Percentiles rank a stretch among this genome's conserved stretches.
Evolutionary conservation across 2,113 vertebrate species (phyloP).

Genomic region (Isurus oxyrinchus): DNA sequence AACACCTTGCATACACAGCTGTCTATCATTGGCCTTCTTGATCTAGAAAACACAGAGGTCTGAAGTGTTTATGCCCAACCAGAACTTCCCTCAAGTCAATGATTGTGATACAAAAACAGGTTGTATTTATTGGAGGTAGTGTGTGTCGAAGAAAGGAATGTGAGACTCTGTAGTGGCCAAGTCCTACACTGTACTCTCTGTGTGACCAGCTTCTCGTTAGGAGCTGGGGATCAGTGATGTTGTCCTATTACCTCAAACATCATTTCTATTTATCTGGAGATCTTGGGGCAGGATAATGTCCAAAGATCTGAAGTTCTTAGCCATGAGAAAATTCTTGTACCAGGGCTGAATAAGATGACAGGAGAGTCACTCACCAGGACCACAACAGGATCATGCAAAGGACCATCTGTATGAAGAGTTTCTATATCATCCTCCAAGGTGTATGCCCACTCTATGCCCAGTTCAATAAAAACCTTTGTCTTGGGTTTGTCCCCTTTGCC

Average conservation of each 20-base stretch:
- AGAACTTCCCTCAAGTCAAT: not conserved
- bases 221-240: not conserved
- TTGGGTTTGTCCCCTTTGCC: constrained; percentile 82
- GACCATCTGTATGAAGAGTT: constrained; percentile 84
- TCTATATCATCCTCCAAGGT: constrained; percentile 75
- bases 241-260: not conserved
- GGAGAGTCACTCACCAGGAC: constrained; percentile 71
- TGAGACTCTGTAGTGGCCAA: not conserved
- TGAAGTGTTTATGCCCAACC: not conserved
- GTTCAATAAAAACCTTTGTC: constrained; percentile 82
- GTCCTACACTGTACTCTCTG: not conserved
- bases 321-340: not conserved
- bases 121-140: no score
- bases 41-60: not conserved
- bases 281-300: not conserved
- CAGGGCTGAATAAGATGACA: not conserved
- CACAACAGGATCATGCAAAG: constrained; percentile 78
- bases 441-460: constrained; percentile 94
- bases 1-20: not conserved
- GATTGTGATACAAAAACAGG: not conserved
- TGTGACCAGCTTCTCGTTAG: not conserved
- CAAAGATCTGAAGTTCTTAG: not conserved
- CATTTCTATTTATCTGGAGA: not conserved
- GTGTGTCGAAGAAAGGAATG: not conserved
- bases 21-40: not conserved